A percentile compares a stretch with the other conserved stretches of the same genome.
Evolutionary conservation across 2,113 vertebrate genomes (phyloP).

Genomic region (Emydura subglobosa): DNA sequence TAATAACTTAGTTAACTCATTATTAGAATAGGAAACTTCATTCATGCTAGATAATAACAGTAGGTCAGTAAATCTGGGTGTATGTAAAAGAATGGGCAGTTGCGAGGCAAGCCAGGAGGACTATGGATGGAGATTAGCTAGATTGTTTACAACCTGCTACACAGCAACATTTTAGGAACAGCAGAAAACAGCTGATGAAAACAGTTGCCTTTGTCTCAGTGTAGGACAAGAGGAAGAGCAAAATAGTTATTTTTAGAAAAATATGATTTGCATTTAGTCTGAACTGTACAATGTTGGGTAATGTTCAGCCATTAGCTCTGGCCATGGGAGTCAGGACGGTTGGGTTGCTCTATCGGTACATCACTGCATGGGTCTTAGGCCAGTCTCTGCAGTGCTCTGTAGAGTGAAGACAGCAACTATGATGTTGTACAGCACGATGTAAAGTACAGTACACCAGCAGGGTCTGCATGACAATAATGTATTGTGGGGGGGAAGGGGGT

Average conservation of each 20-base stretch:
- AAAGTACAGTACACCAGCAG: not conserved
- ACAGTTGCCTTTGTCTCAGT: not conserved
- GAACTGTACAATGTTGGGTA: not conserved
- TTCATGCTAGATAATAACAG: not conserved
- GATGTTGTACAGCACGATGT: not conserved
- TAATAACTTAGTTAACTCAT: too few relatives aligned
- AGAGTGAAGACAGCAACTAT: not conserved
- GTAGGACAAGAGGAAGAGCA: not conserved
- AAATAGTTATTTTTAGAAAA: not conserved
- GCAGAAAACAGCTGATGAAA: not conserved
- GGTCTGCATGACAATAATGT: not conserved
- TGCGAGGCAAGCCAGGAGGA: not conserved
- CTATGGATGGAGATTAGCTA: not conserved
- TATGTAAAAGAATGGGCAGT: not conserved
- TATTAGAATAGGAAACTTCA: not conserved
- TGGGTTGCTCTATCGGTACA: not conserved
- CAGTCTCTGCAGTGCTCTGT: not conserved
- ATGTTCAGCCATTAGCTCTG: not conserved
- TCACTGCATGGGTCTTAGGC: not conserved
- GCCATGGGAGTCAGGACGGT: not conserved
- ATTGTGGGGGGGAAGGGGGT: rapidly evolving
- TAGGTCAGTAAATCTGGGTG: not conserved
- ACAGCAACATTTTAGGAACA: not conserved
- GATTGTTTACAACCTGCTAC: not conserved
- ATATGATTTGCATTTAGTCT: not conserved